A percentile compares a stretch with the other conserved stretches of the same genome.
These are phyloP conservation scores for Taxidea taxus DNA, from an alignment of 2,113 vertebrate species.

Conservation along the genomic window DNA sequence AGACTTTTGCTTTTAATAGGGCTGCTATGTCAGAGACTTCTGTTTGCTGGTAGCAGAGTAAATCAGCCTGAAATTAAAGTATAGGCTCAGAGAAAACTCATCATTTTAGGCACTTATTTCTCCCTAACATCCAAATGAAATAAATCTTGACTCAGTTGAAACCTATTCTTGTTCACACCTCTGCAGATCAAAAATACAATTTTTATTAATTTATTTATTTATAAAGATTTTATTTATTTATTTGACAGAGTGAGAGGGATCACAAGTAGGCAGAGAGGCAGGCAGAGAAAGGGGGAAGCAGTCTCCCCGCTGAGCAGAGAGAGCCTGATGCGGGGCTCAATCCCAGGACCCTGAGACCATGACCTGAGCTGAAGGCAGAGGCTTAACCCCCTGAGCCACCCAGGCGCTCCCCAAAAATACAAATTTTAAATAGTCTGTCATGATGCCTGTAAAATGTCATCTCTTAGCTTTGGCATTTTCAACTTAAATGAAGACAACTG, in stretches of 20 bases:
- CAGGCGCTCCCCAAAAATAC: too few species aligned
- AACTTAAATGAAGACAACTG: background rate
- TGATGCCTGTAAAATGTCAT: background rate
- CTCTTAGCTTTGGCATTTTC: background rate
- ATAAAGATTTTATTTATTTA: too few species aligned
- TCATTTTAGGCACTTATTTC: background rate
- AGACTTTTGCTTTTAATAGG: background rate
- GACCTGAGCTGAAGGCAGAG: too few species aligned
- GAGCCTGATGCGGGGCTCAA: too few species aligned
- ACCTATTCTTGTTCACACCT: background rate
- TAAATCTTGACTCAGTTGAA: background rate
- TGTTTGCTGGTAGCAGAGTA: background rate
- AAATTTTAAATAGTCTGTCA: background rate
- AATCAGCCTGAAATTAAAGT: background rate
- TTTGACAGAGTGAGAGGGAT: too few species aligned
- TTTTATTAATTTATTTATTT: too few species aligned
- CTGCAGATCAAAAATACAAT: background rate
- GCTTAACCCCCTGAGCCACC: too few species aligned
- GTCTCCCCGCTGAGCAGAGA: too few species aligned
- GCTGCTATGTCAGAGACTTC: background rate
- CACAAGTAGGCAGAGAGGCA: too few species aligned
- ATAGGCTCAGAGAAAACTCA: background rate
- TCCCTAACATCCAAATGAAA: background rate
- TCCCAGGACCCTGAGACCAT: too few species aligned
- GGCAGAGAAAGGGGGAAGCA: too few species aligned